Evolutionary conservation across 2,797 vertebrate species (phyloP), one percentile per base, ranked within the genome.

Genomic region (Crocidura indochinensis): DNA sequence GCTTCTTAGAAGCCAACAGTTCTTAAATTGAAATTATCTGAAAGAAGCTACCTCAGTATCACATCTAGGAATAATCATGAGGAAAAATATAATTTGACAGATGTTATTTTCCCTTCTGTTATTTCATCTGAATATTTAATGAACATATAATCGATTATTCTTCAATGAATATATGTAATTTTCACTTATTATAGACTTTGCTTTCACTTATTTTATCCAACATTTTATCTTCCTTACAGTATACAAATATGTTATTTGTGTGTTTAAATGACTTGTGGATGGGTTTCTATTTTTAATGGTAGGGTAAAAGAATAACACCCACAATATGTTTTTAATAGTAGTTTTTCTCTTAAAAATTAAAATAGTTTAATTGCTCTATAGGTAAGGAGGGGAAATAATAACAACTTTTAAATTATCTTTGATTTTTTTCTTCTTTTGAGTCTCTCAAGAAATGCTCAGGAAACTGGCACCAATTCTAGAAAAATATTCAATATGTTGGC

Each of bases 101-200:
- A 38, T 14, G 6, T 49, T 49, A 69, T 22, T 65, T 38, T 49
- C 51, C 69, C 64, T n/a, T 60, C 56, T 60, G 19, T 60, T 60
- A 60, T 88, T 78, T 84, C 11, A 73, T 75, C 51, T 92, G 1
- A 12, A n/a, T 65, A 69, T n/a, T 88, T 17, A 84, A 22, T 73
- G 46, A 46, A 29, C 1, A 82, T 47, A 71, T 69, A 87, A 82
- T 78, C 14, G 24, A 73, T 0, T 22, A 60, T 67, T 74, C 6
- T 47, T 51, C 53, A 91, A 0, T 65, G 6, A 19, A 64, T 68
- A 0, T 10, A 92, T 77, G 8, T 2, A n/a, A 8, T 19, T 8
- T 88, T 83, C 27, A 51, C 56, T 60, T 75, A 73, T 93, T 67
- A 29, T 44, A 14, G 9, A 77, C 56, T 69, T 94, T 93, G 27